A percentile compares a stretch with the other conserved stretches of the same genome.
Evolutionary conservation across 1,140 invertebrate genomes (phyloP).

Genomic region (Probaryconus sp.): DNA sequence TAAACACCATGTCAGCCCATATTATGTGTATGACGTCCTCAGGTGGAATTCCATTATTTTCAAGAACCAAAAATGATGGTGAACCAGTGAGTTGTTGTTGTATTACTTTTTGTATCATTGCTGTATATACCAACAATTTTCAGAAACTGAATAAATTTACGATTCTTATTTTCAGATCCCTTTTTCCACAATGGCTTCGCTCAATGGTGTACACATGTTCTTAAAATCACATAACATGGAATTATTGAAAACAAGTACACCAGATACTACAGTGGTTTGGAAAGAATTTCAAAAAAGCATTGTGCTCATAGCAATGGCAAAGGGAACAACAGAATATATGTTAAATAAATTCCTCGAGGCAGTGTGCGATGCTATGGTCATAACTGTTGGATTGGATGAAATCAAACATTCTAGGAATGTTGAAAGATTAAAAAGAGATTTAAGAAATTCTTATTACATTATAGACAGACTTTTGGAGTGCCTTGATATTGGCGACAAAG

Average conservation of each 20-base stretch:
- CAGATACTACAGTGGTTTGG: constrained; percentile 86
- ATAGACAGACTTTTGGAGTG: constrained; percentile 87
- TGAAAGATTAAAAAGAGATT: constrained; percentile 87
- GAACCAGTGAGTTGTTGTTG: constrained; percentile 70
- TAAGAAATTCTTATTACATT: constrained; percentile 83
- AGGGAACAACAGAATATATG: constrained; percentile 81
- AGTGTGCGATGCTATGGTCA: constrained; percentile 86
- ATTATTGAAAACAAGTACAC: constrained; percentile 82
- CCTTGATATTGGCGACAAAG: constrained; percentile 82
- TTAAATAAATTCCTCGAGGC: constrained; percentile 83
- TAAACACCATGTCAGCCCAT: constrained; percentile 86
- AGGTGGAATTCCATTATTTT: constrained; percentile 85
- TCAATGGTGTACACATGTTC: constrained; percentile 85
- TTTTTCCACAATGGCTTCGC: constrained; percentile 49
- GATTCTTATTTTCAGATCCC: constrained; percentile 34
- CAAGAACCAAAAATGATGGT: constrained; percentile 82
- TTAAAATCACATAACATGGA: constrained; percentile 84
- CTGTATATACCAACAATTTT: background rate
- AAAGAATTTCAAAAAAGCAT: constrained; percentile 85
- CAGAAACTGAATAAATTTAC: constrained; percentile 2
- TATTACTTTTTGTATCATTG: background rate
- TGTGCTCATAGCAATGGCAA: constrained; percentile 83
- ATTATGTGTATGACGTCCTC: constrained; percentile 84
- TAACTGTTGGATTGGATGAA: constrained; percentile 88
- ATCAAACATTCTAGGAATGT: constrained; percentile 86